These are phyloP conservation scores for Mormyrus hasselquistii DNA, from an alignment of 2,797 vertebrate genomes.

Conservation along the genomic window DNA sequence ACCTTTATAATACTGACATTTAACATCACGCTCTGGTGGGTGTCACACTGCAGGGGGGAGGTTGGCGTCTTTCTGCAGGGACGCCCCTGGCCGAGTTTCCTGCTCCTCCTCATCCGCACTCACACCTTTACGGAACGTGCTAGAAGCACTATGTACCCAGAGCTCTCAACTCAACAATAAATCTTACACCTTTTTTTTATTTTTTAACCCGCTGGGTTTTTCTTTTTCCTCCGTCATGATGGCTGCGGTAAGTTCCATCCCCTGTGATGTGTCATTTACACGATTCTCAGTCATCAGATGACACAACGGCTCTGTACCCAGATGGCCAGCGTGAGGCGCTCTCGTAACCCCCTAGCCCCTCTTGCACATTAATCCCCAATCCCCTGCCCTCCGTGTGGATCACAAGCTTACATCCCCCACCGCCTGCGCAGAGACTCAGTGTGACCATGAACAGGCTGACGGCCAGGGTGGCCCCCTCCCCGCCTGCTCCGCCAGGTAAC, in stretches of 20 bases:
- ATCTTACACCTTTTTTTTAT: not conserved
- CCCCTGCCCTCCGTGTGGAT: not conserved
- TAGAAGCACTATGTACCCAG: not conserved
- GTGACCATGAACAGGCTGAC: conserved; percentile 42
- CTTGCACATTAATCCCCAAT: conserved; percentile 23
- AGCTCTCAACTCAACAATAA: not conserved
- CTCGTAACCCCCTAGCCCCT: conserved; percentile 24
- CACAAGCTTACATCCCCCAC: not conserved
- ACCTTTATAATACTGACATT: too few species aligned
- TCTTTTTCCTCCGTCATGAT: not conserved
- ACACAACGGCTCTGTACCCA: not conserved
- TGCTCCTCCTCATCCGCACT: not conserved
- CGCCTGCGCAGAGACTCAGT: not conserved
- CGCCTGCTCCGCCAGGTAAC: conserved; percentile 31
- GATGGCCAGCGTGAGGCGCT: not conserved
- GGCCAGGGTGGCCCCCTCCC: conserved; percentile 38
- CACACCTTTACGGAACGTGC: not conserved
- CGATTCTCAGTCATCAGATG: not conserved
- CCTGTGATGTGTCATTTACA: not conserved
- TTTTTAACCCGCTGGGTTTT: not conserved
- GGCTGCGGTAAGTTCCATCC: not conserved
- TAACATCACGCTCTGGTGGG: not conserved
- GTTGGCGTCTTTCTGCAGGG: not conserved
- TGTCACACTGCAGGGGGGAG: not conserved
- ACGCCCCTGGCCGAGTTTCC: not conserved